Conservation (phyloP, 1,140 invertebrate genomes). For the Harlomillsia oculata region DNA sequence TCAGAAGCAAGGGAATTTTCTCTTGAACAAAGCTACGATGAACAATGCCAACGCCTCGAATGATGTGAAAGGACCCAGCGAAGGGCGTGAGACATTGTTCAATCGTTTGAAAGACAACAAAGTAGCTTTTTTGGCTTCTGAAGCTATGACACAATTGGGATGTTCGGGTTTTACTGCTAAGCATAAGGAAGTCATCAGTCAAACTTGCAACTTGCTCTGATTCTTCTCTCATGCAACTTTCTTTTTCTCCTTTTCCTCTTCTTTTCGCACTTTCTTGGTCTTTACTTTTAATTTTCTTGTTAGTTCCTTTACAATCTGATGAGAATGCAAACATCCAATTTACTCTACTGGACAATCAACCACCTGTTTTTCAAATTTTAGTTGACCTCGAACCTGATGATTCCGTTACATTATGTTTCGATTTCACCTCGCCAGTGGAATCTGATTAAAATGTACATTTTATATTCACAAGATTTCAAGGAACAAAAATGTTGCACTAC, state of each 20-base stretch:
- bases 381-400: no score
- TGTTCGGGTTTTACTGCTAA: conserved; percentile 31
- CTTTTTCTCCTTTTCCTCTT: background rate
- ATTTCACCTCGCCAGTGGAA: no score
- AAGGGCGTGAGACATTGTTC: conserved; percentile 8
- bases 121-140: conserved; percentile 31
- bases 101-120: conserved; percentile 28
- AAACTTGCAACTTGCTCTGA: conserved; percentile 31
- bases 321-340: no score
- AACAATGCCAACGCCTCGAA: conserved; percentile 3
- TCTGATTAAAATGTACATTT: no score
- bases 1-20: conserved; percentile 28
- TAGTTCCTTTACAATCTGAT: no score
- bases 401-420: no score
- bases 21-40: conserved; percentile 23
- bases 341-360: no score
- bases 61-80: conserved; percentile 4
- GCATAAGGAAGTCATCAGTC: conserved; percentile 32
- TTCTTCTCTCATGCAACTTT: conserved; percentile 16
- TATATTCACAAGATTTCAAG: no score
- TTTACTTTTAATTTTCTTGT: no score
- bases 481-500: no score
- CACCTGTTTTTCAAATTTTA: no score
- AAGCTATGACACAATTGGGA: conserved; percentile 32
- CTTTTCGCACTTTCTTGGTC: no score